Conservation (phyloP, 64 coral and sea anemone species). For the Pocillopora damicornis region DNA sequence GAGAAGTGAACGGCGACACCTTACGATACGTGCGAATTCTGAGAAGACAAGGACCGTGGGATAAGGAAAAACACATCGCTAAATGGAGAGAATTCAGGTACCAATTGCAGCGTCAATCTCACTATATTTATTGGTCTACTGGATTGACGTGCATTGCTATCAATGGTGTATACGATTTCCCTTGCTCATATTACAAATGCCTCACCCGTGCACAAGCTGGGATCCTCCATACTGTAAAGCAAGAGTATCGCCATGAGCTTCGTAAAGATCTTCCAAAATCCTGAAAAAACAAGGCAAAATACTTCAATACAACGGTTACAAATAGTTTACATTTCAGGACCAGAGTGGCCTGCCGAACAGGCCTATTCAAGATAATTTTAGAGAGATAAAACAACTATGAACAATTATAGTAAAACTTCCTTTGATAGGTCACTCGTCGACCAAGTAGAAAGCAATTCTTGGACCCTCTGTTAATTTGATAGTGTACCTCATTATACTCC, state of each 20-base stretch:
- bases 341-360: too few species aligned
- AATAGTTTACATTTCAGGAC: background rate
- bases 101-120: background rate
- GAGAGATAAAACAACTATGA: too few species aligned
- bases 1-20: slow-evolving; percentile 85
- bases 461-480: too few species aligned
- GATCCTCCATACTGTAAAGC: slow-evolving; percentile 97
- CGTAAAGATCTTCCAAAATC: slow-evolving; percentile 97
- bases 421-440: background rate
- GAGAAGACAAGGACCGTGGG: slow-evolving; percentile 15
- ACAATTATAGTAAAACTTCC: too few species aligned
- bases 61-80: background rate
- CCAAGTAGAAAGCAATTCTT: background rate
- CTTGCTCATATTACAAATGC: background rate
- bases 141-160: background rate
- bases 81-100: background rate
- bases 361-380: too few species aligned
- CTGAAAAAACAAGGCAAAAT: slow-evolving; percentile 4
- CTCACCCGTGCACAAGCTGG: slow-evolving; percentile 84
- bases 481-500: too few species aligned
- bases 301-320: background rate
- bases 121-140: background rate
- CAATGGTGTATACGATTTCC: background rate
- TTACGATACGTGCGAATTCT: slow-evolving; percentile 98
- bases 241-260: slow-evolving; percentile 94